phyloP scores from a whole-genome alignment of 1,140 invertebrate species.

The Trigoniulus corallinus region DNA sequence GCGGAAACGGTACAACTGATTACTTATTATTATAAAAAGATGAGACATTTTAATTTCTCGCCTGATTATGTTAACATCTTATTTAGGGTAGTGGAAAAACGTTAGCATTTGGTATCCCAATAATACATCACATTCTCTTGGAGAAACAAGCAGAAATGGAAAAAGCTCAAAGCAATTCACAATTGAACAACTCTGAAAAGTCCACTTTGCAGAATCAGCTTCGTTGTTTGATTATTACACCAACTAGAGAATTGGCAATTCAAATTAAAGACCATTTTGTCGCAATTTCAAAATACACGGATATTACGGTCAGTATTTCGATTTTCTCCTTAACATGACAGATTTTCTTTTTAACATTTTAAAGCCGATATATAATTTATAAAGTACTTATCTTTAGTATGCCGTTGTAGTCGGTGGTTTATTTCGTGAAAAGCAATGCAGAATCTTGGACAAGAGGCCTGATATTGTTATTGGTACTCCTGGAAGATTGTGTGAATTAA shows the following conservation, averaged over 20 bases:
- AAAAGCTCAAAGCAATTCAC: not conserved
- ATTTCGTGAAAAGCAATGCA: conserved; percentile 74
- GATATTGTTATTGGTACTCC: conserved; percentile 93
- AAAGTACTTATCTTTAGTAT: conserved; percentile 28
- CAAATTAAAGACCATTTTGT: conserved; percentile 78
- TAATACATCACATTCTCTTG: conserved; percentile 64
- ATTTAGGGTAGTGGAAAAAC: conserved; percentile 85
- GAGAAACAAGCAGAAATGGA: conserved; percentile 23
- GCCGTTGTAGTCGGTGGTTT: conserved; percentile 77
- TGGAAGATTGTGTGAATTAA: conserved; percentile 84
- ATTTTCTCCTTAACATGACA: too few species aligned
- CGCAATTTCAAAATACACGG: conserved; percentile 61
- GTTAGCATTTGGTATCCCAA: conserved; percentile 87
- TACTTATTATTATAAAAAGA: not conserved
- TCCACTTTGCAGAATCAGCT: too few species aligned
- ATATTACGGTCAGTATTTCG: conserved; percentile 36
- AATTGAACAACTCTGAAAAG: not conserved
- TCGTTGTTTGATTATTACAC: conserved; percentile 70
- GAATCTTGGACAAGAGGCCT: conserved; percentile 57
- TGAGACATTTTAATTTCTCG: conserved; percentile 6
- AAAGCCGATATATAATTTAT: not conserved
- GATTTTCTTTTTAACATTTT: not conserved
- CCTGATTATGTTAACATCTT: too few species aligned
- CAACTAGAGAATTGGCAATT: conserved; percentile 86
- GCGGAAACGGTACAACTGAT: conserved; percentile 62